Percentiles rank a stretch among this genome's conserved stretches.
phyloP scores from a whole-genome alignment of 2,888 invertebrate species.

The Auanema sp. region DNA sequence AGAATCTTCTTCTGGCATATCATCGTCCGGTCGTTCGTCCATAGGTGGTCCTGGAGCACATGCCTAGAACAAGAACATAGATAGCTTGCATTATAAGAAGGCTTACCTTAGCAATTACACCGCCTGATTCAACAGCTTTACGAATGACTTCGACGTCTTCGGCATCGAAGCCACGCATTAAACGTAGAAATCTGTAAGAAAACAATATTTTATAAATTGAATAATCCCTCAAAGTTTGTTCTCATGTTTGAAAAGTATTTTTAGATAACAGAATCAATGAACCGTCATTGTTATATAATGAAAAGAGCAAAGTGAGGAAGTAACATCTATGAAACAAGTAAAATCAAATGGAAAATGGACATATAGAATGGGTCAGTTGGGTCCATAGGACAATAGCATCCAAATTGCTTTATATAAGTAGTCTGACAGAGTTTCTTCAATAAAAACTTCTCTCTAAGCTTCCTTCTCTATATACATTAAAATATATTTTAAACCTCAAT shows the following conservation, averaged over 20 bases:
- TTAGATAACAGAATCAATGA: no score
- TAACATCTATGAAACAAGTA: no score
- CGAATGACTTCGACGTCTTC: conserved; percentile 62
- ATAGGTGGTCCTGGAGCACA: conserved; percentile 63
- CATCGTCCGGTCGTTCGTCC: conserved; percentile 57
- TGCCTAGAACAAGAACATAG: conserved; percentile 30
- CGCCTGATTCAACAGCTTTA: conserved; percentile 51
- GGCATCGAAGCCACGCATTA: conserved; percentile 63
- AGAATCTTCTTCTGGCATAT: conserved; percentile 52
- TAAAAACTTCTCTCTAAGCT: no score
- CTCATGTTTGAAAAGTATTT: not conserved
- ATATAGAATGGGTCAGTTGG: no score
- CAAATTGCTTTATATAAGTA: no score
- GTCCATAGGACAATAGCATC: no score
- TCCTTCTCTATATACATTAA: no score
- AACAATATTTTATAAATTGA: conserved; percentile 1
- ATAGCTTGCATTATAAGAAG: conserved; percentile 1
- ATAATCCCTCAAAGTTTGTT: conserved; percentile 8
- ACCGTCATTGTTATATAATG: no score
- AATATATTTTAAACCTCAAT: no score
- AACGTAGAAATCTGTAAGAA: conserved; percentile 52
- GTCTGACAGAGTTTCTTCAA: no score
- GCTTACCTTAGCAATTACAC: conserved; percentile 43
- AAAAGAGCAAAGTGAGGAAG: no score
- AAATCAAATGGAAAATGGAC: no score